Evolutionary conservation across 2,113 vertebrate species (phyloP).

Genomic region (Caracal caracal): DNA sequence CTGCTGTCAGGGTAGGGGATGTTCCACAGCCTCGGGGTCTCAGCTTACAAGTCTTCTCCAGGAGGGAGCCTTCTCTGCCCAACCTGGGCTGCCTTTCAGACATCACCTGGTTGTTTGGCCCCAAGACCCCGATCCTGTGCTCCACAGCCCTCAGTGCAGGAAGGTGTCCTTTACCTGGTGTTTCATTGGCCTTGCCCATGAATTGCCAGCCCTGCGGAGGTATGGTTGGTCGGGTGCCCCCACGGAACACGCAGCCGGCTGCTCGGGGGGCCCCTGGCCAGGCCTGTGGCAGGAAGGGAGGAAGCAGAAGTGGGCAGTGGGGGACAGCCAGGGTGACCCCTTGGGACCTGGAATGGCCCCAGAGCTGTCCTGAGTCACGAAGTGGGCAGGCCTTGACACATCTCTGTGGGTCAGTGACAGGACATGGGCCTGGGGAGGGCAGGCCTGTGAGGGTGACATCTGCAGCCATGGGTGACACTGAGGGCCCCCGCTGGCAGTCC

Average conservation of each 20-base stretch:
- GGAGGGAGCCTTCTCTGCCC: neutral
- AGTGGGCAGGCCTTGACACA: neutral
- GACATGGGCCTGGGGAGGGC: neutral
- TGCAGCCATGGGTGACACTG: neutral
- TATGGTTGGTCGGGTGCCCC: no score
- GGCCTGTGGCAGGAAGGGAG: neutral
- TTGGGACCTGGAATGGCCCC: neutral
- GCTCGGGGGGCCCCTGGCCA: neutral
- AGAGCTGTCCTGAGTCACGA: accelerated
- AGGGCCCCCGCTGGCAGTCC: neutral
- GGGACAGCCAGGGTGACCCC: neutral
- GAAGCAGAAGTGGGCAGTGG: neutral
- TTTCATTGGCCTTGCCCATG: neutral
- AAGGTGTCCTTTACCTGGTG: neutral
- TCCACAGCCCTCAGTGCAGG: neutral
- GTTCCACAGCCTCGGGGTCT: neutral
- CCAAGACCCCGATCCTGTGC: neutral
- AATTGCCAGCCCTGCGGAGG: no score
- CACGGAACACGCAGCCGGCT: neutral
- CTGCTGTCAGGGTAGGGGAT: neutral
- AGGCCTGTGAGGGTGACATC: neutral
- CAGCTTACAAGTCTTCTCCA: neutral
- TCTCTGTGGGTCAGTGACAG: neutral
- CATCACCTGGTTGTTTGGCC: neutral
- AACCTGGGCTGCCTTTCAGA: neutral